These are phyloP conservation scores for Vulpes ferrilata DNA, from an alignment of 2,113 vertebrate genomes.

Conservation along the genomic window DNA sequence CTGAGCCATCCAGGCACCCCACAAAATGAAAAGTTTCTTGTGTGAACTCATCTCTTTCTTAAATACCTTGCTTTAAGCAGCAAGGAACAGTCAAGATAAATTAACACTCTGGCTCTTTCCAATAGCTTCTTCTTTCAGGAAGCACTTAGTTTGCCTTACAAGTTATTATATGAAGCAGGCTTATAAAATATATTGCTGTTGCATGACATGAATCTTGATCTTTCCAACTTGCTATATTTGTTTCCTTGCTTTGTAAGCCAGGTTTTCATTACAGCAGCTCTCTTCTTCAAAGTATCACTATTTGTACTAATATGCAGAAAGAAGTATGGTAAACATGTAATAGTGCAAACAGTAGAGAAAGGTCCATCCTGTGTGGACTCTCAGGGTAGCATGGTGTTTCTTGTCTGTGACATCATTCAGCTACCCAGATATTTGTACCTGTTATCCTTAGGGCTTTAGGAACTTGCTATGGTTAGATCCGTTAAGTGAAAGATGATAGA, in stretches of 20 bases:
- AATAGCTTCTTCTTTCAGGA: not conserved
- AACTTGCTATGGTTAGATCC: not conserved
- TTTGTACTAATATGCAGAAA: not conserved
- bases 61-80: not conserved
- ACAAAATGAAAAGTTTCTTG: not conserved
- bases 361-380: not conserved
- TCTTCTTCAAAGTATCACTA: not conserved
- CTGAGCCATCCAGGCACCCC: no score
- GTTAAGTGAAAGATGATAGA: not conserved
- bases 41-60: not conserved
- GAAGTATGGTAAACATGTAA: not conserved
- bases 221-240: not conserved
- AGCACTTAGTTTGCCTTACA: not conserved
- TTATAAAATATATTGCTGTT: not conserved
- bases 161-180: not conserved
- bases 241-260: not conserved
- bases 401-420: not conserved
- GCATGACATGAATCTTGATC: not conserved
- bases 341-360: not conserved
- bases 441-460: not conserved
- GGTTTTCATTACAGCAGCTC: not conserved
- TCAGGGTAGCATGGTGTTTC: not conserved
- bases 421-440: not conserved
- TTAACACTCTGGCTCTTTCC: not conserved
- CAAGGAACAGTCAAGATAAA: not conserved